Evolutionary conservation across 2,888 invertebrate genomes (phyloP), one percentile per base, ranked within the genome.

Genomic region (Octonoba sinensis): DNA sequence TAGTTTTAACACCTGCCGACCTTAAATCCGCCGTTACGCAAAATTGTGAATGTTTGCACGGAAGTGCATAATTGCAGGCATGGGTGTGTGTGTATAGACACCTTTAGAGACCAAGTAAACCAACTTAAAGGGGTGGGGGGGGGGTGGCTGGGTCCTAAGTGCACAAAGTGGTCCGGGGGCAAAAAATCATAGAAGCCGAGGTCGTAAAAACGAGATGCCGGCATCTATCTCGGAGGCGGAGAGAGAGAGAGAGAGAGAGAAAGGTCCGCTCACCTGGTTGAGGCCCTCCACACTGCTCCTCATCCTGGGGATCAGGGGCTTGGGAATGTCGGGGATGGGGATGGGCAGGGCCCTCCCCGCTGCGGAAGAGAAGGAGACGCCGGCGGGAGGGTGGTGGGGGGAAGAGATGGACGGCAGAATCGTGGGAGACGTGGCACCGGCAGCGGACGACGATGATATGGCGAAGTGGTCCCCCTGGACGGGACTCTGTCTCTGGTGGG

Each of bases 221-320:
- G 6, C 27, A 27, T 27, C 6, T 27, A 27, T 3, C n/a, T n/a
- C 6, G 27, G 27, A 27, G 2, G 6, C 27, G 2, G 27, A 27
- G 27, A 27, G 6, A 3, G 27, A 27, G 3, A 27, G 27, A 27
- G 27, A 8, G n/a, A n/a, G n/a, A n/a, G 12, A 49, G 15, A 49
- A n/a, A 47, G 47, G 15, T 12, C 11, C 47, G 15, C 54, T 85
- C 82, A 89, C 95, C 88, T 94, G 94, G 89, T 95, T 95, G 22
- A 95, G 91, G 24, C 95, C 95, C 89, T 96, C 95, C 16, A 95
- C 94, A 59, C 95, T 95, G 85, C 93, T 95, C 73, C 95, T 91
- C 88, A 94, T 94, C 76, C 93, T 93, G 86, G 93, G 91, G 20
- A 87, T 90, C 51, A 91, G 90, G 85, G 91, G 90, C 87, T 91